phyloP scores from a whole-genome alignment of 2,888 invertebrate genomes.

The Trachelus troglodyta region DNA sequence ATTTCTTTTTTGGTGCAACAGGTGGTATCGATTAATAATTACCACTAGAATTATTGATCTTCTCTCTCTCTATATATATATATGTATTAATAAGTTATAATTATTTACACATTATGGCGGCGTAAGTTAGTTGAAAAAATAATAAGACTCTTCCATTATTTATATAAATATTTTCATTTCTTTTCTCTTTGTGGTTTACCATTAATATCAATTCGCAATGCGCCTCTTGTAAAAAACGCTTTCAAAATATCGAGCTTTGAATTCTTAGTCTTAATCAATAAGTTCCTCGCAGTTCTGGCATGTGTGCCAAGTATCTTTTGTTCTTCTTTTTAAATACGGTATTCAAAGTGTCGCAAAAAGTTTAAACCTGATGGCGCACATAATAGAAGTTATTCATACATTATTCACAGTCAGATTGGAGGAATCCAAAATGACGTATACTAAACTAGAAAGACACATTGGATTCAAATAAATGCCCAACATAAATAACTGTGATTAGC shows the following conservation, averaged over 20 bases:
- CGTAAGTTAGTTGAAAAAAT: constrained; percentile 28
- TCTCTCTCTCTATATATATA: background rate
- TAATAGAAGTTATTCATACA: background rate
- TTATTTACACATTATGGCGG: constrained; percentile 36
- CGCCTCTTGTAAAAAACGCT: constrained; percentile 5
- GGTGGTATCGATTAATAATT: background rate
- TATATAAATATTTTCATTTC: constrained; percentile 18
- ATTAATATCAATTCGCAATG: constrained; percentile 8
- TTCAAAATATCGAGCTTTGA: background rate
- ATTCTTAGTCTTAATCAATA: background rate
- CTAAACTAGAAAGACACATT: background rate
- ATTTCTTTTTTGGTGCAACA: constrained; percentile 1
- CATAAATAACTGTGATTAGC: background rate
- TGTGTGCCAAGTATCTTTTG: background rate
- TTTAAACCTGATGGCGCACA: background rate
- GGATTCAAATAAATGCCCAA: background rate
- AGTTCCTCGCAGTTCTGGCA: background rate
- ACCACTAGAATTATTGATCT: background rate
- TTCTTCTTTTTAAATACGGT: background rate
- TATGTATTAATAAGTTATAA: constrained; percentile 23
- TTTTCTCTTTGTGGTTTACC: constrained; percentile 1
- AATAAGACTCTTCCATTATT: constrained; percentile 25
- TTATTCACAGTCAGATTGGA: background rate
- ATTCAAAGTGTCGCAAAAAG: background rate
- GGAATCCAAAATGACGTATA: background rate